Percentiles rank a stretch among this genome's conserved stretches.
Evolutionary conservation across 2,888 invertebrate species (phyloP).

Genomic region (Strigamia transsilvanica): DNA sequence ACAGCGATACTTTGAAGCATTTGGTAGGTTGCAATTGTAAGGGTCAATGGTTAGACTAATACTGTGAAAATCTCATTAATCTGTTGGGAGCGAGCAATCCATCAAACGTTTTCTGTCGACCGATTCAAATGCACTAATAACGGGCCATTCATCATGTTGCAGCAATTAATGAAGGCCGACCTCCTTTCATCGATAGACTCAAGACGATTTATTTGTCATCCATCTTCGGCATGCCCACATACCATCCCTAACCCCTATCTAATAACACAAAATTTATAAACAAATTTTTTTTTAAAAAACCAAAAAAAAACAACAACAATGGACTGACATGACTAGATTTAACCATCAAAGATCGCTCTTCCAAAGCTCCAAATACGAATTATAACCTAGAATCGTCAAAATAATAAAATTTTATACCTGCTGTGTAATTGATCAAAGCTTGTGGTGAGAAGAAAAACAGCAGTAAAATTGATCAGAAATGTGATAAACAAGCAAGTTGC

Average conservation of each 20-base stretch:
- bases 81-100: constrained; percentile 46
- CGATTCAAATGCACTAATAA: constrained; percentile 52
- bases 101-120: constrained; percentile 52
- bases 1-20: background rate
- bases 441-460: background rate
- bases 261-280: background rate
- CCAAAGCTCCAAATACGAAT: background rate
- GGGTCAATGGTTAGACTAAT: constrained; percentile 50
- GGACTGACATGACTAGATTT: background rate
- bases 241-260: background rate
- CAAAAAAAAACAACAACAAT: background rate
- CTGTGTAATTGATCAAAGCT: background rate
- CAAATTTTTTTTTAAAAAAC: background rate
- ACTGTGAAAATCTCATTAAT: constrained; percentile 53
- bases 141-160: constrained; percentile 52
- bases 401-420: background rate
- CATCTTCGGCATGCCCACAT: constrained; percentile 50
- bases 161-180: constrained; percentile 51
- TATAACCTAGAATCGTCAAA: background rate
- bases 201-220: constrained; percentile 52
- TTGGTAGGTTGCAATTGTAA: constrained; percentile 4
- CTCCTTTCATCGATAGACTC: constrained; percentile 48
- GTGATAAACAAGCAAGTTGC: constrained; percentile 36
- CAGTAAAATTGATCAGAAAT: constrained; percentile 39
- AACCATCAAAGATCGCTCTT: background rate